Percentiles rank a stretch among this genome's conserved stretches.
Evolutionary conservation across 2,888 invertebrate species (phyloP).

Genomic region (Melieria crassipennis): DNA sequence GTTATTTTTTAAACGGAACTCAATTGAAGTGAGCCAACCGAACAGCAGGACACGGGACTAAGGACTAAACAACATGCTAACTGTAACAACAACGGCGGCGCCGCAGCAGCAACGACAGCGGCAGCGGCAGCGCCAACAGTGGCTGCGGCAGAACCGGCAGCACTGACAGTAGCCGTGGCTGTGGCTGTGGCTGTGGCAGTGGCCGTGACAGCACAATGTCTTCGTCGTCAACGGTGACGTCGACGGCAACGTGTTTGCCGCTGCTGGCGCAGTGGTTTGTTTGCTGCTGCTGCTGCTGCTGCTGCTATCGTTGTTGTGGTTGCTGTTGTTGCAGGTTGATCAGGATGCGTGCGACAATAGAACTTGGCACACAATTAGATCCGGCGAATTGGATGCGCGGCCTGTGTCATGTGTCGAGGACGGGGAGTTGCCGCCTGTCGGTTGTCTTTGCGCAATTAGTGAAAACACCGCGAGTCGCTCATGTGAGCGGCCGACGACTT

Average conservation of each 20-base stretch:
- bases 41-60: constrained; percentile 48
- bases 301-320: constrained; percentile 20
- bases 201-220: constrained; percentile 9
- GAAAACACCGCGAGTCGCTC: neutral
- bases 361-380: neutral
- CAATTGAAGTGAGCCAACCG: constrained; percentile 52
- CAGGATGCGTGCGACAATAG: neutral
- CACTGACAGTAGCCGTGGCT: constrained; percentile 10
- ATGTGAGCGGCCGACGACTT: constrained; percentile 38
- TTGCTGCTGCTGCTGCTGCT: constrained; percentile 19
- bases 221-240: constrained; percentile 4
- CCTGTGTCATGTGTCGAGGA: neutral
- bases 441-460: too few species aligned
- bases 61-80: constrained; percentile 49
- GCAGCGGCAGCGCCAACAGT: constrained; percentile 16
- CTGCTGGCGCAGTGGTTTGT: constrained; percentile 1
- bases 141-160: neutral
- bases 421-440: too few species aligned
- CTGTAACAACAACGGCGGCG: constrained; percentile 41
- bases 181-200: neutral
- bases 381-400: neutral
- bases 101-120: constrained; percentile 12
- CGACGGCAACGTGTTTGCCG: neutral
- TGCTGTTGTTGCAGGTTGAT: constrained; percentile 17
- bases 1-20: constrained; percentile 58